A percentile compares a stretch with the other conserved stretches of the same genome.
Conservation (phyloP, 2,797 vertebrate genomes). For the Danio tinwini region DNA sequence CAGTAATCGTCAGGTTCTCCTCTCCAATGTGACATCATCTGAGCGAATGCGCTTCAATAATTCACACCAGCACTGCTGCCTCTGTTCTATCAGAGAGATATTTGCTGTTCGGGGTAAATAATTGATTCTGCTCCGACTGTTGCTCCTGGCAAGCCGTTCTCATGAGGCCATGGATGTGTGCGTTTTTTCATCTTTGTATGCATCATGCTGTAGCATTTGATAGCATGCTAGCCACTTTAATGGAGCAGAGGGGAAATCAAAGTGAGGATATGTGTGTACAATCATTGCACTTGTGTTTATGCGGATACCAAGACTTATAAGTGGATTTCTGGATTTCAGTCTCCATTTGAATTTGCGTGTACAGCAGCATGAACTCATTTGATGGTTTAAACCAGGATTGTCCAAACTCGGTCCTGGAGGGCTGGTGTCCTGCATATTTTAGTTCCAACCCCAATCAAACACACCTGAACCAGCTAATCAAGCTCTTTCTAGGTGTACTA, state of each 20-base stretch:
- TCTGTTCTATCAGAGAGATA: conserved; percentile 47
- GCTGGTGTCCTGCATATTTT: too few species aligned
- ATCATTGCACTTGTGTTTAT: background rate
- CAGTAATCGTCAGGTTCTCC: conserved; percentile 6
- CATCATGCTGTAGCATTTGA: background rate
- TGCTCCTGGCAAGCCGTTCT: conserved; percentile 17
- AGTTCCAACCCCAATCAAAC: too few species aligned
- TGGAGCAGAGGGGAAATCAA: background rate
- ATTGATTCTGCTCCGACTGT: conserved; percentile 52
- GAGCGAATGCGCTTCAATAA: conserved; percentile 42
- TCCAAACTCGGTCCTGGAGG: too few species aligned
- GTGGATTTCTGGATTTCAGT: background rate
- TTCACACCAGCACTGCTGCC: conserved; percentile 24
- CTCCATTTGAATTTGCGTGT: too few species aligned
- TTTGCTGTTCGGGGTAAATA: conserved; percentile 56
- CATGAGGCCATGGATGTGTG: conserved; percentile 5
- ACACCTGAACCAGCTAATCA: too few species aligned
- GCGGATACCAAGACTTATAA: background rate
- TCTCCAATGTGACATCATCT: conserved; percentile 40
- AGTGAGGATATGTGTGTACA: background rate
- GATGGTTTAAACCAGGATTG: too few species aligned
- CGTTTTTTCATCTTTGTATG: conserved; percentile 6
- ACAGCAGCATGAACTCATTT: too few species aligned
- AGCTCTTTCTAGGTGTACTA: too few species aligned
- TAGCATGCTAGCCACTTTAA: conserved; percentile 20